These are phyloP conservation scores for Nematopogon swammerdamellus DNA, from an alignment of 2,888 invertebrate species.

Conservation along the genomic window DNA sequence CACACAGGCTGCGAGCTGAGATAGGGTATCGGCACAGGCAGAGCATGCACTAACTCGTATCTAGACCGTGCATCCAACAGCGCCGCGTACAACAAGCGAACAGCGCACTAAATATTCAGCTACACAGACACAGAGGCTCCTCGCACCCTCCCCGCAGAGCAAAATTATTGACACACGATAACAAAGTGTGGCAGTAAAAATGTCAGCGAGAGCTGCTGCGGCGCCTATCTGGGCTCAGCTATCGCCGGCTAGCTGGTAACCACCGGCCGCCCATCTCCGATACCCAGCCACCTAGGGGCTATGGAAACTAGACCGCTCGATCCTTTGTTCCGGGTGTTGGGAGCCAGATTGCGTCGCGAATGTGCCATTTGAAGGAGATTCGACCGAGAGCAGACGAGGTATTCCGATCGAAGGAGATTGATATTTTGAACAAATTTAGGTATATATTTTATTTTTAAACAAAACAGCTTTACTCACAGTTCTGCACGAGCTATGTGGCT, in stretches of 20 bases:
- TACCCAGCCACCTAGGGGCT: background rate
- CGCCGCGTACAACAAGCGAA: background rate
- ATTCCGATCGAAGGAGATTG: no score
- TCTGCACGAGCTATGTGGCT: no score
- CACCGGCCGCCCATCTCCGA: background rate
- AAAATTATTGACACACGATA: conserved; percentile 2
- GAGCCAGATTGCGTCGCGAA: no score
- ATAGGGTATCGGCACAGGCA: no score
- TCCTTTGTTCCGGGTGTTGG: no score
- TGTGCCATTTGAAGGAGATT: no score
- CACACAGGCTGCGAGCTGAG: no score
- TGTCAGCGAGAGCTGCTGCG: conserved; percentile 33
- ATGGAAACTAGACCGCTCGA: no score
- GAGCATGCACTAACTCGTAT: background rate
- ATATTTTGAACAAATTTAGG: no score
- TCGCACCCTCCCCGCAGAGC: conserved; percentile 1
- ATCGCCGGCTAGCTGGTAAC: background rate
- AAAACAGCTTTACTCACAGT: no score
- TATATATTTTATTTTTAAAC: no score
- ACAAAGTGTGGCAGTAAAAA: conserved; percentile 29
- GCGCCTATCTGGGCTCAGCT: conserved; percentile 16
- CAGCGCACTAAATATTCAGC: conserved; percentile 1
- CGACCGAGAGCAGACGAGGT: no score
- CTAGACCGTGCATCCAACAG: background rate
- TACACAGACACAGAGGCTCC: conserved; percentile 3